phyloP scores from a whole-genome alignment of 2,797 vertebrate genomes.

The Pangasius krempfi region DNA sequence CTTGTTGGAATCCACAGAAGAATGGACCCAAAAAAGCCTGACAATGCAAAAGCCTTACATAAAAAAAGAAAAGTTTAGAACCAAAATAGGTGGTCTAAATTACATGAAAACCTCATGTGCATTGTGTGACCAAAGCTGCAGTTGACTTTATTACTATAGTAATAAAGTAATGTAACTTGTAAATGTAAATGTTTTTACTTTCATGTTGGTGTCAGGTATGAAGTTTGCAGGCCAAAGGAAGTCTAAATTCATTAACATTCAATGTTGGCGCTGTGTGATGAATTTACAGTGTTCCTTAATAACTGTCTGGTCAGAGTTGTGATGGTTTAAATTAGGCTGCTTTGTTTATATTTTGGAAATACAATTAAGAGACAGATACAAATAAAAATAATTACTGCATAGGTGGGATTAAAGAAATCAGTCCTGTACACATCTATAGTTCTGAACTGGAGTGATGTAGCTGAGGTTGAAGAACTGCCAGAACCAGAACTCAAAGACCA shows the following conservation, averaged over 20 bases:
- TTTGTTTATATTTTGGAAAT: neutral
- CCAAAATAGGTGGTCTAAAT: neutral
- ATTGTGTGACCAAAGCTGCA: neutral
- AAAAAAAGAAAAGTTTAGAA: neutral
- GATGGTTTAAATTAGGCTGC: neutral
- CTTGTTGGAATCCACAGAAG: neutral
- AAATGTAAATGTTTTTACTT: neutral
- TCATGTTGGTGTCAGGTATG: neutral
- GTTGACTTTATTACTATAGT: neutral
- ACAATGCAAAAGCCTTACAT: neutral
- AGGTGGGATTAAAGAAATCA: neutral
- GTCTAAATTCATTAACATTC: neutral
- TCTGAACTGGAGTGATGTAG: neutral
- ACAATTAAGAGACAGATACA: neutral
- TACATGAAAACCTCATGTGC: neutral
- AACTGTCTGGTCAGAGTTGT: neutral
- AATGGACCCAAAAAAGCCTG: neutral
- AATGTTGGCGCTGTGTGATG: neutral
- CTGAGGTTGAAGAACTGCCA: neutral
- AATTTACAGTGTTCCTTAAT: neutral
- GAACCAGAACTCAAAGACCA: neutral
- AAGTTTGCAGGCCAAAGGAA: neutral
- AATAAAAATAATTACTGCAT: neutral
- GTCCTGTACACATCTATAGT: neutral
- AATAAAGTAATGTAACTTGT: neutral